Evolutionary conservation across 2,888 invertebrate genomes (phyloP).

Genomic region (Abrostola tripartita): DNA sequence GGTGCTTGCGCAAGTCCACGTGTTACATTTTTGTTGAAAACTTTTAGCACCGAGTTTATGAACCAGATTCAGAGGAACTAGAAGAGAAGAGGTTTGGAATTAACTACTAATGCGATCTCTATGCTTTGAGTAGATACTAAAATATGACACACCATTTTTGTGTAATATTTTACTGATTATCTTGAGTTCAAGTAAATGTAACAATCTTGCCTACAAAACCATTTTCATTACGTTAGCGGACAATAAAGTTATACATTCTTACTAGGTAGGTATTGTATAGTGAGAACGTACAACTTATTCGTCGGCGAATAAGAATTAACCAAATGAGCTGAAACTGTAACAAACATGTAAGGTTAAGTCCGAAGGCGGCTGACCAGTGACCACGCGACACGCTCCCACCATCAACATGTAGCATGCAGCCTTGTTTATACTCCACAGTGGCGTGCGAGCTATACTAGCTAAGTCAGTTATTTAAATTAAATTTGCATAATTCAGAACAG

Average conservation of each 20-base stretch:
- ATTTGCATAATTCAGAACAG: conserved; percentile 77
- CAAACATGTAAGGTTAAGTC: conserved; percentile 48
- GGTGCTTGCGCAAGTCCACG: conserved; percentile 16
- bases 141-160: no score
- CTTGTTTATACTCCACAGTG: conserved; percentile 34
- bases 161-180: no score
- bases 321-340: conserved; percentile 41
- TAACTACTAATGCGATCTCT: no score
- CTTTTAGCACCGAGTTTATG: not conserved
- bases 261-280: no score
- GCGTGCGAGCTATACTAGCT: conserved; percentile 60
- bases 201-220: no score
- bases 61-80: not conserved
- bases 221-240: no score
- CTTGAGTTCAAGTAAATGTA: no score
- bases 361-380: conserved; percentile 19
- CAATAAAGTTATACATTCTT: no score
- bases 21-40: conserved; percentile 2
- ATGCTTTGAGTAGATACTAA: no score
- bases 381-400: conserved; percentile 40
- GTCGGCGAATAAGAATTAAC: conserved; percentile 33
- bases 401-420: conserved; percentile 20
- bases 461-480: conserved; percentile 76
- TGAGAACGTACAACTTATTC: conserved; percentile 20
- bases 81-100: no score